Evolutionary conservation across 30 jellyfish, hydroid and myxozoan species (phyloP).

Genomic region (Pelagia noctiluca): DNA sequence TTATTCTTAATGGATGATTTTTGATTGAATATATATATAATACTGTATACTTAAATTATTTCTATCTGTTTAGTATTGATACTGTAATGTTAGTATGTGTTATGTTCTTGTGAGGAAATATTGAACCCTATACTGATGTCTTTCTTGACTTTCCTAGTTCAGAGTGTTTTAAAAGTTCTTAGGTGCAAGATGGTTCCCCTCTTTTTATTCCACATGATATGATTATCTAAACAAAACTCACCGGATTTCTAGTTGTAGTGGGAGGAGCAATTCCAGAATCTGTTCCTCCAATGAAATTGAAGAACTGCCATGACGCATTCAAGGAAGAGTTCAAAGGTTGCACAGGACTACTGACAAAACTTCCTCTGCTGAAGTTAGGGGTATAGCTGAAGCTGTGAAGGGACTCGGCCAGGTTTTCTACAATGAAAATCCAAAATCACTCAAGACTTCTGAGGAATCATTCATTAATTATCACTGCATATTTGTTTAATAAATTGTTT

Average conservation of each 20-base stretch:
- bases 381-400: conserved; percentile 82
- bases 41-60: too few species aligned
- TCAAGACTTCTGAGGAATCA: neutral
- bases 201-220: too few species aligned
- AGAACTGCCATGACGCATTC: conserved; percentile 87
- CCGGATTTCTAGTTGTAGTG: conserved; percentile 73
- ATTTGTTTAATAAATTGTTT: neutral
- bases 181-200: too few species aligned
- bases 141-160: too few species aligned
- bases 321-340: conserved; percentile 66
- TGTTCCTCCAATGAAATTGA: conserved; percentile 80
- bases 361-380: conserved; percentile 57
- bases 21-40: too few species aligned
- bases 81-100: too few species aligned
- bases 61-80: too few species aligned
- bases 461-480: neutral
- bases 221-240: conserved; percentile 5
- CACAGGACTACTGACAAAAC: conserved; percentile 64
- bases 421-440: neutral
- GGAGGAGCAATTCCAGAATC: conserved; percentile 63
- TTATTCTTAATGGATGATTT: too few species aligned
- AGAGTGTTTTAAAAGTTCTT: too few species aligned
- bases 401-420: conserved; percentile 74
- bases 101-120: too few species aligned
- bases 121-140: too few species aligned